phyloP scores from a whole-genome alignment of 2,888 invertebrate species.

The Drosophila sordidula region DNA sequence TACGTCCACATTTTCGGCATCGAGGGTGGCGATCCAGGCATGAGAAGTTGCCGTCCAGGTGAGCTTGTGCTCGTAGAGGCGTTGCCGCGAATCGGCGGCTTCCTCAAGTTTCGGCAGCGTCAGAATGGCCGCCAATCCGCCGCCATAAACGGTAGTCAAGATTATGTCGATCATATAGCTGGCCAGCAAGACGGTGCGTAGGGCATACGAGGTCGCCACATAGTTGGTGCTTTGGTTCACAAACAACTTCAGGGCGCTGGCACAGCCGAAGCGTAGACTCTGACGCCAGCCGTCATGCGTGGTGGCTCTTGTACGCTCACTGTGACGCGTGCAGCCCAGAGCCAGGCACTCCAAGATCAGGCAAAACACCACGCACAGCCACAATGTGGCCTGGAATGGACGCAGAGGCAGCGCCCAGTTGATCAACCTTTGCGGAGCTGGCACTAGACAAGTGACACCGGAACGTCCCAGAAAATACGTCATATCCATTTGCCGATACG shows the following conservation, averaged over 20 bases:
- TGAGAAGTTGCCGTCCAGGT: constrained; percentile 89
- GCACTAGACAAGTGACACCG: constrained; percentile 89
- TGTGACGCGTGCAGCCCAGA: constrained; percentile 66
- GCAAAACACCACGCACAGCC: constrained; percentile 86
- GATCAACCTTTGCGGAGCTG: constrained; percentile 87
- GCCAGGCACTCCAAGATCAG: constrained; percentile 85
- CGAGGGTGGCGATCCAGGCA: constrained; percentile 88
- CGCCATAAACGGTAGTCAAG: constrained; percentile 88
- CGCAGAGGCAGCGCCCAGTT: constrained; percentile 88
- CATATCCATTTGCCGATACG: constrained; percentile 87
- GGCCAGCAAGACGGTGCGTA: constrained; percentile 73
- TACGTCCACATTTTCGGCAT: constrained; percentile 85
- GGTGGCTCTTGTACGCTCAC: constrained; percentile 38
- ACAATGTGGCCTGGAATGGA: constrained; percentile 87
- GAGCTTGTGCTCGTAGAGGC: constrained; percentile 87
- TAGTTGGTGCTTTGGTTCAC: constrained; percentile 77
- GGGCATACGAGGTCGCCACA: constrained; percentile 62
- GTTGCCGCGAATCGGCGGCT: constrained; percentile 88
- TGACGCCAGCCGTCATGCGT: constrained; percentile 37
- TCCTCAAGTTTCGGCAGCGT: constrained; percentile 88
- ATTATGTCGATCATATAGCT: constrained; percentile 86
- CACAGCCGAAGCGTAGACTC: constrained; percentile 70
- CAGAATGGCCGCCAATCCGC: constrained; percentile 88
- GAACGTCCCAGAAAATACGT: constrained; percentile 87
- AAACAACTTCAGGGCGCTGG: constrained; percentile 75